Evolutionary conservation across 2,797 vertebrate genomes (phyloP).

Genomic region (Coccyzus lansbergi): DNA sequence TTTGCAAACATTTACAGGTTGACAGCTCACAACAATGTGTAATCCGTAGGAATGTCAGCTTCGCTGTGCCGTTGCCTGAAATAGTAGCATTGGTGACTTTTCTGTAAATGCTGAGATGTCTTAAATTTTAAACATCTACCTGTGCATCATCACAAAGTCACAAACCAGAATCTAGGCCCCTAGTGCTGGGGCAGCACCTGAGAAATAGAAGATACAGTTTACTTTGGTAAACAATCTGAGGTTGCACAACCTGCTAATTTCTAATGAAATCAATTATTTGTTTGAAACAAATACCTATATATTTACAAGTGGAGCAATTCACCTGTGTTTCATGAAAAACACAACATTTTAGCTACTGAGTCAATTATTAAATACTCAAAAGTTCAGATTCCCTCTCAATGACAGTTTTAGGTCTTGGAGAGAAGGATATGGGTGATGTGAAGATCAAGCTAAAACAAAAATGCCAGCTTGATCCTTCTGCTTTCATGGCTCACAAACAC

Average conservation of each 20-base stretch:
- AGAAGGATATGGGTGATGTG: not conserved
- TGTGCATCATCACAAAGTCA: not conserved
- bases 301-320: not conserved
- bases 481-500: not conserved
- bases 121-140: not conserved
- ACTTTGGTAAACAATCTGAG: not conserved
- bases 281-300: not conserved
- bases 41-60: not conserved
- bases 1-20: not conserved
- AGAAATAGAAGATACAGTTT: not conserved
- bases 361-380: not conserved
- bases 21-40: not conserved
- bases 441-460: not conserved
- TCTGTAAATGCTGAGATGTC: not conserved
- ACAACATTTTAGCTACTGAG: not conserved
- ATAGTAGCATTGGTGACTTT: not conserved
- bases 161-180: not conserved
- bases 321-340: not conserved
- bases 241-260: not conserved
- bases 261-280: not conserved
- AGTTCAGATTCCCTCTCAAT: not conserved
- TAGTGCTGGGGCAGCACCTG: not conserved
- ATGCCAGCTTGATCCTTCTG: not conserved
- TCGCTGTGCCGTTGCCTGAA: not conserved
- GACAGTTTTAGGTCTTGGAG: not conserved